Evolutionary conservation across 2,113 vertebrate genomes (phyloP).

Genomic region (Athene noctua): DNA sequence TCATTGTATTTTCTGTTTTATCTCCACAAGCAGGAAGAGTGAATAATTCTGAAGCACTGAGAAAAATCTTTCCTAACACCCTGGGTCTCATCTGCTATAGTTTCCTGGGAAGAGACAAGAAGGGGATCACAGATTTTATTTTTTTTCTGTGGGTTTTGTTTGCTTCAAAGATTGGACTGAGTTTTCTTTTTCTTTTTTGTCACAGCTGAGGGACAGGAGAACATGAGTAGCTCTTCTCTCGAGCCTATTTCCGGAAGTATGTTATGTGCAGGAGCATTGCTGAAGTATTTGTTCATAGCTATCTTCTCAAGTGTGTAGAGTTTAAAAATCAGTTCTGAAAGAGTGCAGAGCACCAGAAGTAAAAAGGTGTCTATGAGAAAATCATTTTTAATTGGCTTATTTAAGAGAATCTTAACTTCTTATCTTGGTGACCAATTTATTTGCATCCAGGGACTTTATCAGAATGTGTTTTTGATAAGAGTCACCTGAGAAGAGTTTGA

Average conservation of each 20-base stretch:
- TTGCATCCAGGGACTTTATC: not conserved
- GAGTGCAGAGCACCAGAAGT: not conserved
- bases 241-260: not conserved
- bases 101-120: not conserved
- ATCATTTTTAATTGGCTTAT: not conserved
- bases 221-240: not conserved
- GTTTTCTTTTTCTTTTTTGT: not conserved
- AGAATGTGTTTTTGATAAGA: not conserved
- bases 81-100: not conserved
- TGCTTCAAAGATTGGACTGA: not conserved
- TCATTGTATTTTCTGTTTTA: not conserved
- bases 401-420: not conserved
- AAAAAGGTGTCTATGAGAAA: not conserved
- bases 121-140: not conserved
- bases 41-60: not conserved
- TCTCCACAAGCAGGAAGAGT: not conserved
- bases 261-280: not conserved
- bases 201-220: not conserved
- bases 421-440: not conserved
- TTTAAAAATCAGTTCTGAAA: constrained; percentile 9
- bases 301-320: not conserved
- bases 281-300: not conserved
- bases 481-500: not conserved
- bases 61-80: not conserved
- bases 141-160: not conserved